A percentile compares a stretch with the other conserved stretches of the same genome.
Conservation (phyloP, 2,797 vertebrate species). For the Diceros bicornis region DNA sequence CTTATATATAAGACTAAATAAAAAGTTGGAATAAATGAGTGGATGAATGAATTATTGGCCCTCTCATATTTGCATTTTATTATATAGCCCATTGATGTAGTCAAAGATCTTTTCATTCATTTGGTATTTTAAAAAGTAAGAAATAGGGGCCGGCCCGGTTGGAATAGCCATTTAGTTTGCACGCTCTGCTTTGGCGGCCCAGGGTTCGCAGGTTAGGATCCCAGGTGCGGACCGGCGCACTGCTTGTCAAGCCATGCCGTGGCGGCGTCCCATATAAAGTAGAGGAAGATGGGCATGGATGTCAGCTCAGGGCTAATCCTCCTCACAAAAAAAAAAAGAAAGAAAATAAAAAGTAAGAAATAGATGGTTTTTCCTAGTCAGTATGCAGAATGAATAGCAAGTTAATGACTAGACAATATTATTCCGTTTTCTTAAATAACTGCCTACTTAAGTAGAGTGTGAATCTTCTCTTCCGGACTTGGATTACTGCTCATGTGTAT, state of each 20-base stretch:
- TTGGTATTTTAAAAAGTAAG: background rate
- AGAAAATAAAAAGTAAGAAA: background rate
- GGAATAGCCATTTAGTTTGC: too few relatives aligned
- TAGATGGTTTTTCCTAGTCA: background rate
- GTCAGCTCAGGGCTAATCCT: too few relatives aligned
- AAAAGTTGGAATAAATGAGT: constrained; percentile 12
- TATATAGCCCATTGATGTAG: background rate
- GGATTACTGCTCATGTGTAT: background rate
- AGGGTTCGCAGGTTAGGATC: too few relatives aligned
- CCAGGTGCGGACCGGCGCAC: too few relatives aligned
- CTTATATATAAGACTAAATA: background rate
- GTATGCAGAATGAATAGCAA: background rate
- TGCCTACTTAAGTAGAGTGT: background rate
- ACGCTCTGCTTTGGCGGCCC: too few relatives aligned
- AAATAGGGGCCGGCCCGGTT: background rate
- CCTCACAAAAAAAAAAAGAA: too few relatives aligned
- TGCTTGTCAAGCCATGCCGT: too few relatives aligned
- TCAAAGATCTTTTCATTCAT: background rate
- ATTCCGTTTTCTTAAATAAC: background rate
- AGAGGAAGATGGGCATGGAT: too few relatives aligned
- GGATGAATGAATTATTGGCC: background rate
- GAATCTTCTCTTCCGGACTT: background rate
- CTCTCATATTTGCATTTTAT: background rate
- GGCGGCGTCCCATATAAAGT: too few relatives aligned
- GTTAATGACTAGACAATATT: background rate